These are phyloP conservation scores for Characodon lateralis DNA, from an alignment of 2,797 vertebrate species.

Conservation along the genomic window DNA sequence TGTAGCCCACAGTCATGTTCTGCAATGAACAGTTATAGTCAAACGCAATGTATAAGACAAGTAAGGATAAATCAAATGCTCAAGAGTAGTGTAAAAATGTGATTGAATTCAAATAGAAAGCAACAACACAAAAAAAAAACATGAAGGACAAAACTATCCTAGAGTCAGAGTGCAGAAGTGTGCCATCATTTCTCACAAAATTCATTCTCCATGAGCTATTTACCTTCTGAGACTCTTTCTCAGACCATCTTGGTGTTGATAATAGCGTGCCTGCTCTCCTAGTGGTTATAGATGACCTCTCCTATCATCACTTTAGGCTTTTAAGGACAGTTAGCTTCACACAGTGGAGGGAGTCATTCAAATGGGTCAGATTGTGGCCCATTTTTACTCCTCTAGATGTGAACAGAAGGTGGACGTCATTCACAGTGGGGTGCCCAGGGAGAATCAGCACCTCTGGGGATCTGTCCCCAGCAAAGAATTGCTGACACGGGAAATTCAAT, in stretches of 20 bases:
- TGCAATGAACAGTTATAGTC: not conserved
- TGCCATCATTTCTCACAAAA: slow-evolving; percentile 9
- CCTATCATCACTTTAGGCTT: slow-evolving; percentile 46
- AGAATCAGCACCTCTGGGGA: slow-evolving; percentile 73
- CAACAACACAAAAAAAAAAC: not conserved
- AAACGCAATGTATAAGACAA: not conserved
- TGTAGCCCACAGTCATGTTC: not conserved
- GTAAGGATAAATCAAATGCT: slow-evolving; percentile 1
- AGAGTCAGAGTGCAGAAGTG: not conserved
- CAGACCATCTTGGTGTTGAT: not conserved
- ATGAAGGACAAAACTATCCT: slow-evolving; percentile 1
- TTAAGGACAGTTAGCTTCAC: slow-evolving; percentile 59
- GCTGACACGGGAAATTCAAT: slow-evolving; percentile 82
- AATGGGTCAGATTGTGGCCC: slow-evolving; percentile 80
- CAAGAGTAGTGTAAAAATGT: not conserved
- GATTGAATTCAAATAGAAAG: not conserved
- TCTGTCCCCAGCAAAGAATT: slow-evolving; percentile 78
- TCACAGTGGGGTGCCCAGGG: slow-evolving; percentile 69
- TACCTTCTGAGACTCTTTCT: slow-evolving; percentile 12
- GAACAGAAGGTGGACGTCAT: slow-evolving; percentile 83
- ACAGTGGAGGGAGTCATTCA: slow-evolving; percentile 66
- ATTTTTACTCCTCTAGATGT: slow-evolving; percentile 68
- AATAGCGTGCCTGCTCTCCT: slow-evolving; percentile 17
- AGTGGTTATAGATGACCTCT: slow-evolving; percentile 45
- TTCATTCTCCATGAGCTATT: not conserved